Evolutionary conservation across 2,888 invertebrate genomes (phyloP).

Genomic region (Ennomos erosarius): DNA sequence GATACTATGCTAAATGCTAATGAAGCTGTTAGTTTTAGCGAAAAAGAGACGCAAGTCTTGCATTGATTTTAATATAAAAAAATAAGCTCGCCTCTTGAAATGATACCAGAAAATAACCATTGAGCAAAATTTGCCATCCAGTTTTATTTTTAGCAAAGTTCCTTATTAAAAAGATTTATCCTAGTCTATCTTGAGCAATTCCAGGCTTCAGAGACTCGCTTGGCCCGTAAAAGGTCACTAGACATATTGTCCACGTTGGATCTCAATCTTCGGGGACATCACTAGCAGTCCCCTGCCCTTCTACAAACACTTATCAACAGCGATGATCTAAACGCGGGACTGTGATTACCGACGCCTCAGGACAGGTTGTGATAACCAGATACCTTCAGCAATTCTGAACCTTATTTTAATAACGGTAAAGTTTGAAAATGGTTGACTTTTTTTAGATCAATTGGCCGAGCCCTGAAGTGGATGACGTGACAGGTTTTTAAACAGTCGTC

Average conservation of each 20-base stretch:
- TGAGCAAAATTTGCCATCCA: background rate
- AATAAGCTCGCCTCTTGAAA: background rate
- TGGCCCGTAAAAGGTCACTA: conserved; percentile 30
- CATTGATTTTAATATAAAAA: conserved; percentile 2
- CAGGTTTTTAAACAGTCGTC: conserved; percentile 30
- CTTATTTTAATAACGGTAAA: conserved; percentile 10
- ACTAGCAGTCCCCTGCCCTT: conserved; percentile 30
- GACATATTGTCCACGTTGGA: conserved; percentile 11
- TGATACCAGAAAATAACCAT: background rate
- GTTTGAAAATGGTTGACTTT: conserved; percentile 13
- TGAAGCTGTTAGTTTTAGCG: conserved; percentile 54
- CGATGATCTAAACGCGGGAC: conserved; percentile 72
- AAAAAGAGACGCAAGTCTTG: conserved; percentile 1
- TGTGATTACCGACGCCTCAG: conserved; percentile 68
- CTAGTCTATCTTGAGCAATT: conserved; percentile 23
- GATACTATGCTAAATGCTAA: conserved; percentile 74
- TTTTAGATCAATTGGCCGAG: conserved; percentile 24
- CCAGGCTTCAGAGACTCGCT: conserved; percentile 46
- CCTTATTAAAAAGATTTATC: conserved; percentile 22
- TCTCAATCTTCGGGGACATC: conserved; percentile 23
- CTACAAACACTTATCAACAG: conserved; percentile 66
- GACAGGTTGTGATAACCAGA: conserved; percentile 64
- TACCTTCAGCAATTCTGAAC: conserved; percentile 6
- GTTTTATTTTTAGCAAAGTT: conserved; percentile 9
- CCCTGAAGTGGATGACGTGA: conserved; percentile 32